Base-by-base conservation (phyloP, 2,888 invertebrate genomes). In the Fragum sueziense region DNA sequence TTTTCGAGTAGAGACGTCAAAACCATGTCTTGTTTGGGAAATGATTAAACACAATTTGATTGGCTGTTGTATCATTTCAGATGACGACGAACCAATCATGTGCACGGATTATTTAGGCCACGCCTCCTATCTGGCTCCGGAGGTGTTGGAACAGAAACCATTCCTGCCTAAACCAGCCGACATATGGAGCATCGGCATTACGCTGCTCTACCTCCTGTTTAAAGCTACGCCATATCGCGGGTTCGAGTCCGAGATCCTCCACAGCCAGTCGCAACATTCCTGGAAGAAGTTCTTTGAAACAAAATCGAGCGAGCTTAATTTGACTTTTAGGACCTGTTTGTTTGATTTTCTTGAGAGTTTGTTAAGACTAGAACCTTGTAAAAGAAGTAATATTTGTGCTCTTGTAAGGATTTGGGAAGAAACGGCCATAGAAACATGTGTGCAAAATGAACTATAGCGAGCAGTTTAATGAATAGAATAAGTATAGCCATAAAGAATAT, bases 21-120 rank as follows among this genome's bases (percentile, higher is more conserved):
- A n/a, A n/a, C n/a, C n/a, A n/a, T n/a, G n/a, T n/a, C n/a, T n/a
- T n/a, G n/a, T n/a, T n/a, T n/a, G n/a, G n/a, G n/a, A n/a, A n/a
- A n/a, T n/a, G n/a, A n/a, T n/a, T n/a, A n/a, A n/a, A n/a, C n/a
- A n/a, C n/a, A n/a, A n/a, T n/a, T n/a, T n/a, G n/a, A 54, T 54
- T 54, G n/a, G 29, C 29, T 57, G 27, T 7, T 47, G 7, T 57
- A 11, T 33, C 14, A 41, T 77, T 69, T 17, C 72, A 78, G 82
- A 52, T 14, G 70, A 70, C 20, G 83, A 72, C 4, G 59, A 75
- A 11, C 74, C 72, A 2, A 9, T 85, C n/a, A 37, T 84, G 7
- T 87, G 87, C 54, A 78, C 78, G 0, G 87, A 87, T 62, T 86
- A 79, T 52, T 72, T 87, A 11, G 87, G 87, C 34, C 84, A 79